Evolutionary conservation across 2,113 vertebrate species (phyloP), one percentile per base, ranked within the genome.

Genomic region (Macquaria ambigua): DNA sequence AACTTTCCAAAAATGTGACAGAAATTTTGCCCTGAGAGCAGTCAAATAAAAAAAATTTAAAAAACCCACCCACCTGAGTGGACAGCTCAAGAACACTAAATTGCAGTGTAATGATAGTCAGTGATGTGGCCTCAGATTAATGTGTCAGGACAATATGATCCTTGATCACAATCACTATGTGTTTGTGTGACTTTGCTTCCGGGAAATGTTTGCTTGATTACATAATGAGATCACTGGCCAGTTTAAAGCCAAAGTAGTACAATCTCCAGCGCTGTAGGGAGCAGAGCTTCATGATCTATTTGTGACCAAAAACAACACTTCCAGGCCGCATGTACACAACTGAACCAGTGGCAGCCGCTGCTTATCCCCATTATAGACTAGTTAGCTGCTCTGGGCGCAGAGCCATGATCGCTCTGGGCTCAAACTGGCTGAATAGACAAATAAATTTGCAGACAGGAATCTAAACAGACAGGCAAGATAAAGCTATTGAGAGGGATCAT

Each of bases 401-500:
- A 28, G 83, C 91, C 88, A 89, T 1, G 12, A 43, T 18, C 58
- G 68, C 75, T 41, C 37, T 3, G 6, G 55, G 31, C 63, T 58
- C 53, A 59, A 58, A 64, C 70, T 28, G 61, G 63, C 83, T 89
- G 89, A 87, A 76, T 1, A 84, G 90, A 78, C 88, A 63, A 84
- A 92, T 77, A 23, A 2, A 73, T 61, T 77, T 9, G 20, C 82
- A 77, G 87, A 95, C 86, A 77, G 77, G 86, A 89, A 95, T 89
- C 74, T 55, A 82, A 87, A 46, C 83, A 67, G 94, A 94, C 94
- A 90, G 82, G 79, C 87, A 53, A 56, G 88, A 86, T 74, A 72
- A 91, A 82, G 64, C 89, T 61, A 91, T 95, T 95, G 86, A 92
- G 84, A 48, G 37, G 69, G 87, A 73, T 85, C 90, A 85, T 41